Percentiles rank a stretch among this genome's conserved stretches.
Conservation (phyloP, 2,888 invertebrate genomes). For the Scotopteryx bipunctaria region DNA sequence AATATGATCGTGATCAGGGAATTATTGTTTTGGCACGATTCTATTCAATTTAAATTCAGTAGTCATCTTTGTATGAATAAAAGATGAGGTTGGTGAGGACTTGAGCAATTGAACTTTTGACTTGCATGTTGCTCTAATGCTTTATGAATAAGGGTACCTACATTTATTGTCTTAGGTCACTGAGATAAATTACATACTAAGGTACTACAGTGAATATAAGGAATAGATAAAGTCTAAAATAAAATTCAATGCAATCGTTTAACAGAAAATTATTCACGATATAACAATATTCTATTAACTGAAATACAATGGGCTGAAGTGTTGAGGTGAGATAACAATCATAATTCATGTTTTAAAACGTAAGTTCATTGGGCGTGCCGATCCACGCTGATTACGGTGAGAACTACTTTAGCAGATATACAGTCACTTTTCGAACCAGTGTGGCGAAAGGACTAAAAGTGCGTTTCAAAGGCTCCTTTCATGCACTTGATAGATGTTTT, state of each 20-base stretch:
- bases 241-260: slow-evolving; percentile 2
- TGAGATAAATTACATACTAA: not conserved
- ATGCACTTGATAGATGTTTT: too few species aligned
- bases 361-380: slow-evolving; percentile 34
- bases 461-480: too few species aligned
- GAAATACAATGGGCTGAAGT: slow-evolving; percentile 13
- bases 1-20: slow-evolving; percentile 23
- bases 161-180: too few species aligned
- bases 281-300: slow-evolving; percentile 8
- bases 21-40: slow-evolving; percentile 39
- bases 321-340: slow-evolving; percentile 29
- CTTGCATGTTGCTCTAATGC: not conserved
- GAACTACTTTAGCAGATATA: too few species aligned
- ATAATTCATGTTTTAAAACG: slow-evolving; percentile 21
- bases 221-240: not conserved
- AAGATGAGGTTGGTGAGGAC: slow-evolving; percentile 4
- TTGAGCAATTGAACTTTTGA: slow-evolving; percentile 1
- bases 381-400: slow-evolving; percentile 29
- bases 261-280: slow-evolving; percentile 3
- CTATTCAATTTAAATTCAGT: slow-evolving; percentile 17
- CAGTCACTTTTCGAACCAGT: too few species aligned
- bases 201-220: not conserved
- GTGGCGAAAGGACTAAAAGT: too few species aligned
- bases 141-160: too few species aligned
- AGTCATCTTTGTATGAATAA: slow-evolving; percentile 20